A percentile compares a stretch with the other conserved stretches of the same genome.
These are phyloP conservation scores for Eristalis tenax DNA, from an alignment of 2,888 invertebrate species.

Conservation along the genomic window DNA sequence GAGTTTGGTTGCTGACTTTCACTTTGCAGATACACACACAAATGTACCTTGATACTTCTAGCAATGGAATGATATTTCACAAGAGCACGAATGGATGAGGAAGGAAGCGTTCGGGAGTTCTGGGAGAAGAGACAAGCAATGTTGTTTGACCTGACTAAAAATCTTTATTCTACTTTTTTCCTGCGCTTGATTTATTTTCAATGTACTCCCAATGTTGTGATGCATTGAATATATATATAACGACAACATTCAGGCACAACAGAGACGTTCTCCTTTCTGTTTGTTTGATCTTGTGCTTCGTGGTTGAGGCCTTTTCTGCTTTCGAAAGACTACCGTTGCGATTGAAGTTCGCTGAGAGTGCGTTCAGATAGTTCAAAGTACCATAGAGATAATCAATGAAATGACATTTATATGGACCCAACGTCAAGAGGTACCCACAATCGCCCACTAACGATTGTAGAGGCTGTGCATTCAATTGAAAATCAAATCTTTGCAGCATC, in stretches of 20 bases:
- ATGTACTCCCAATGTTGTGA: slow-evolving; percentile 50
- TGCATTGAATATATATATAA: slow-evolving; percentile 36
- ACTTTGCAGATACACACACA: slow-evolving; percentile 9
- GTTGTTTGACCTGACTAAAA: slow-evolving; percentile 40
- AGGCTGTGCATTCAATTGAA: too few relatives aligned
- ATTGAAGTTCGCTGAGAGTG: background rate
- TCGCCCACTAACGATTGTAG: background rate
- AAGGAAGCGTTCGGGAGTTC: slow-evolving; percentile 11
- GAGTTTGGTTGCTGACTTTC: slow-evolving; percentile 37
- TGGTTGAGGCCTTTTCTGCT: background rate
- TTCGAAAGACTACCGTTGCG: background rate
- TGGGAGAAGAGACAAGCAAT: slow-evolving; percentile 42
- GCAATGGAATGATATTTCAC: slow-evolving; percentile 58
- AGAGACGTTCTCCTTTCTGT: slow-evolving; percentile 6
- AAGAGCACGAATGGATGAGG: slow-evolving; percentile 41
- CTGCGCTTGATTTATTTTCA: slow-evolving; percentile 59
- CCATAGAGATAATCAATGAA: background rate
- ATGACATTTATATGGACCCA: background rate
- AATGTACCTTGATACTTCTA: background rate
- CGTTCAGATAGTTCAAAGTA: background rate
- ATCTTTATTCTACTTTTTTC: slow-evolving; percentile 29
- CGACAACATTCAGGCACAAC: slow-evolving; percentile 12
- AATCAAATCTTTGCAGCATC: too few relatives aligned
- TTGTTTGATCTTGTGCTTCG: slow-evolving; percentile 15
- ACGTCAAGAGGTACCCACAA: background rate